Evolutionary conservation across 2,113 vertebrate genomes (phyloP).

Genomic region (Rallus limicola): DNA sequence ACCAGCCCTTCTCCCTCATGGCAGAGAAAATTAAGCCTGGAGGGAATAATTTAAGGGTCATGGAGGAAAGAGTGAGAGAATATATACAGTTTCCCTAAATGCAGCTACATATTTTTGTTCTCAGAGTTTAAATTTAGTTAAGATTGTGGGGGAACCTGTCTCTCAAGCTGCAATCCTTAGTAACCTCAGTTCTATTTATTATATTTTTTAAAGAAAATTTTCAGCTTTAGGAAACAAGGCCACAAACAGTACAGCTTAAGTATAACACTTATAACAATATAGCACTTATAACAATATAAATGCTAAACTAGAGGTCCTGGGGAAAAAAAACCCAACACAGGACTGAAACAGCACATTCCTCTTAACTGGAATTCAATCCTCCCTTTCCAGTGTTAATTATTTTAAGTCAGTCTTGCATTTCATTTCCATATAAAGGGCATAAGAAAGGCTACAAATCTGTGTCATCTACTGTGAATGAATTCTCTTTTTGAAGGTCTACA

Average conservation of each 20-base stretch:
- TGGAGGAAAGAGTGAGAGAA: not conserved
- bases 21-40: not conserved
- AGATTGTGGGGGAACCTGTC: not conserved
- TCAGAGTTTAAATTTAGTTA: not conserved
- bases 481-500: not conserved
- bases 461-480: slow-evolving; percentile 9
- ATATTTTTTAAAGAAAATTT: not conserved
- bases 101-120: not conserved
- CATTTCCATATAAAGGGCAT: slow-evolving; percentile 12
- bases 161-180: not conserved
- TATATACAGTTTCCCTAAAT: not conserved
- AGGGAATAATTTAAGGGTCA: not conserved
- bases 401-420: slow-evolving; percentile 10
- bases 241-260: not conserved
- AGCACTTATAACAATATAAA: not conserved
- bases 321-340: not conserved
- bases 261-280: not conserved
- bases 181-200: not conserved
- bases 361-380: not conserved
- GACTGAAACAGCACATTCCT: not conserved
- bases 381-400: not conserved
- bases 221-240: not conserved
- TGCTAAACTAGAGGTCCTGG: not conserved
- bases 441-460: slow-evolving; percentile 6
- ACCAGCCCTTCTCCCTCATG: not conserved